Percentiles rank a stretch among this genome's conserved stretches.
phyloP scores from a whole-genome alignment of 2,888 invertebrate genomes.

The Trichogramma evanescens region DNA sequence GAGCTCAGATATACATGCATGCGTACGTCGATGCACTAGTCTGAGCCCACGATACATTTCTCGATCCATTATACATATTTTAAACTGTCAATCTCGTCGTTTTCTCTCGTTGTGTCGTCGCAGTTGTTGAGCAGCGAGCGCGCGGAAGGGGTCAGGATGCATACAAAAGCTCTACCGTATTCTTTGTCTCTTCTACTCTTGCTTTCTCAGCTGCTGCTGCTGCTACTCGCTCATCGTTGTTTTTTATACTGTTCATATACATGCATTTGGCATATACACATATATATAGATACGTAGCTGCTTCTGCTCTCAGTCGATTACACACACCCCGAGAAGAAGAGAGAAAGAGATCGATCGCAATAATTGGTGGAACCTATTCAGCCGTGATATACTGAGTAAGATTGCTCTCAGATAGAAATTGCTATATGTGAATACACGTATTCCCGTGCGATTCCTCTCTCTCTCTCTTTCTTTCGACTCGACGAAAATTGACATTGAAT shows the following conservation, averaged over 20 bases:
- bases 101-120: not conserved
- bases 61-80: constrained; percentile 46
- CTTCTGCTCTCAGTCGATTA: constrained; percentile 12
- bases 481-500: constrained; percentile 23
- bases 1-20: not conserved
- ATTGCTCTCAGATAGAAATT: constrained; percentile 18
- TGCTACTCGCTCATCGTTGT: too few species aligned
- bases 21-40: constrained; percentile 17
- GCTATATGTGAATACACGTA: not conserved
- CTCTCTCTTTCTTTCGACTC: not conserved
- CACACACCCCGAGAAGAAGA: constrained; percentile 4
- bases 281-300: constrained; percentile 2
- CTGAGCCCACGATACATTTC: constrained; percentile 8
- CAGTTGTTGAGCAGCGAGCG: constrained; percentile 27
- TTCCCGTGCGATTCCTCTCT: too few species aligned
- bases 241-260: too few species aligned
- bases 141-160: constrained; percentile 39
- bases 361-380: constrained; percentile 23
- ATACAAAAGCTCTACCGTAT: constrained; percentile 16
- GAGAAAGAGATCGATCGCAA: constrained; percentile 16
- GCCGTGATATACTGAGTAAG: constrained; percentile 20
- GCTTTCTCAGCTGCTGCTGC: too few species aligned
- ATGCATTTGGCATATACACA: not conserved
- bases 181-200: too few species aligned
- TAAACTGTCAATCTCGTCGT: constrained; percentile 45